Evolutionary conservation across 2,888 invertebrate species (phyloP), one percentile per base, ranked within the genome.

Genomic region (Monopis laevigella): DNA sequence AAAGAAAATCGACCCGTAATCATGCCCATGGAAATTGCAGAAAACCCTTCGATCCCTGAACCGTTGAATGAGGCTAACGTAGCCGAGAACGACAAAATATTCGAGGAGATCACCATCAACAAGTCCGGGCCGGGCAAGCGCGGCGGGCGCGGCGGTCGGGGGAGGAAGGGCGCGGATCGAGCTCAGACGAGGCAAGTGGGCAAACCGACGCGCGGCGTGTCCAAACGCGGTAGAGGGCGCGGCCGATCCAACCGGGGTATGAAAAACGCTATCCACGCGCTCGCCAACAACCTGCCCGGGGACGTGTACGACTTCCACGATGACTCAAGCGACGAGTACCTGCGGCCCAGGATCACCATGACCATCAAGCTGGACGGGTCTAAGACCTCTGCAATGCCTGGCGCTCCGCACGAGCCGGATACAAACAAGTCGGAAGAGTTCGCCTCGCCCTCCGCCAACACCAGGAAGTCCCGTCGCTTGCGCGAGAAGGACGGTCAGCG

Each of bases 291-390:
- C 51, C 68, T 84, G 38, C 83, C 87, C 1, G 87, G 89, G 7
- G 95, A 95, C 58, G 86, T 96, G 2, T 96, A 95, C 59, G 95
- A 95, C 62, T 96, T 96, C 61, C 88, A 91, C 51, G 95, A 95
- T 58, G 95, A 95, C 62, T 91, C 92, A 3, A 90, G 89, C 28
- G 94, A 95, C 56, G 91, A 92, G 57, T 67, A 62, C 32, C 85
- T 86, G 56, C 83, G 92, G 14, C 92, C 92, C 0, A 82, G 93
- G 28, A 70, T 92, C 34, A 91, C 93, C 50, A 74, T 93, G 30
- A 93, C 92, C 1, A 93, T 92, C 45, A 93, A 92, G 62, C 89
- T 86, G 47, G 86, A 90, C 1, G 75, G 80, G 3, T 70, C 77
- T 3, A 66, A 72, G 45, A 64, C 62, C 14, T 65, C 67, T 45